Evolutionary conservation across 2,888 invertebrate species (phyloP).

Genomic region (Boloria euphrosyne): DNA sequence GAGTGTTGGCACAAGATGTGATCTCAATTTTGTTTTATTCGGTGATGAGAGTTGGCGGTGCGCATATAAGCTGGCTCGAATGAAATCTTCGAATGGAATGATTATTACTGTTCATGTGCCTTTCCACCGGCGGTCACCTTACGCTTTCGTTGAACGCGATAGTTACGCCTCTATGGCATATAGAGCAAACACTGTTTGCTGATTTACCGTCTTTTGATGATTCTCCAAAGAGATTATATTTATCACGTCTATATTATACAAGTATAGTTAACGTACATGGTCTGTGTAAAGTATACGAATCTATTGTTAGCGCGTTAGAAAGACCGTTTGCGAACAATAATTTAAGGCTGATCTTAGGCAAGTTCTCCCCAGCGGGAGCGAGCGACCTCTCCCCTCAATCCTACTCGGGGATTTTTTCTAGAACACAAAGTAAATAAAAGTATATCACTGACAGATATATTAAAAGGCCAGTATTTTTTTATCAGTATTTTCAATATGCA

Average conservation of each 20-base stretch:
- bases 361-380: conserved; percentile 18
- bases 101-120: conserved; percentile 72
- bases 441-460: conserved; percentile 34
- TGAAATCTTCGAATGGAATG: conserved; percentile 56
- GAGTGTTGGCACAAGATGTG: conserved; percentile 67
- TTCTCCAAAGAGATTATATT: conserved; percentile 74
- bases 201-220: conserved; percentile 51
- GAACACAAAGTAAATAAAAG: conserved; percentile 35
- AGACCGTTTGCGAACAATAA: conserved; percentile 54
- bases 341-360: conserved; percentile 39
- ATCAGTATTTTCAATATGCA: conserved; percentile 41
- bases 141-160: conserved; percentile 55
- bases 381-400: conserved; percentile 18
- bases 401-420: conserved; percentile 21
- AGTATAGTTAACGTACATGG: conserved; percentile 59
- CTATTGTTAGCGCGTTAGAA: conserved; percentile 56
- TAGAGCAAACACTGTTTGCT: conserved; percentile 63
- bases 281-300: conserved; percentile 80
- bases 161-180: conserved; percentile 54
- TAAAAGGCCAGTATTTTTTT: conserved; percentile 45
- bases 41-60: conserved; percentile 27
- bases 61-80: conserved; percentile 49
- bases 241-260: conserved; percentile 37
- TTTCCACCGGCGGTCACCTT: conserved; percentile 68
- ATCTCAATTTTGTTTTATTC: conserved; percentile 53